A percentile compares a stretch with the other conserved stretches of the same genome.
These are phyloP conservation scores for Agelaius tricolor DNA, from an alignment of 2,113 vertebrate species.

Conservation along the genomic window DNA sequence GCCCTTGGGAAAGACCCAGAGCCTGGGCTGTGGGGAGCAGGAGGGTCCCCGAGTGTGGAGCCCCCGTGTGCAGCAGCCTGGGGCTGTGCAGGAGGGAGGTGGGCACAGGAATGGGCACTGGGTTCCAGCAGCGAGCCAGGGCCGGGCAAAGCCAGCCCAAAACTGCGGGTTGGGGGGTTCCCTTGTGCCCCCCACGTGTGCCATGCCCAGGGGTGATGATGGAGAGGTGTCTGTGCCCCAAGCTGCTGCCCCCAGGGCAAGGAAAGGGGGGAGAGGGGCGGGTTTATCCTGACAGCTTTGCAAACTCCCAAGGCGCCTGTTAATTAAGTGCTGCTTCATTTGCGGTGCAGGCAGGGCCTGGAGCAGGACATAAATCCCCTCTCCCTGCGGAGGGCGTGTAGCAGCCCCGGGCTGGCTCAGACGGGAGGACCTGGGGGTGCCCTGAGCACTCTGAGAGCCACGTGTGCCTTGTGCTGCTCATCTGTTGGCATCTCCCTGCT, in stretches of 20 bases:
- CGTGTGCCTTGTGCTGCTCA: accelerated
- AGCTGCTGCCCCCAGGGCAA: background rate
- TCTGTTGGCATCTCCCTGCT: background rate
- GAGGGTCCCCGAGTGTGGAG: background rate
- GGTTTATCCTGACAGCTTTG: background rate
- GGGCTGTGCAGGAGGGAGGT: background rate
- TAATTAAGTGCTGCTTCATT: conserved; percentile 36
- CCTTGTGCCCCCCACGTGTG: accelerated
- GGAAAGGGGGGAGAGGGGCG: background rate
- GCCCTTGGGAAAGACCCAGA: background rate
- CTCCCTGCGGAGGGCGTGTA: background rate
- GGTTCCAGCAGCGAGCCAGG: accelerated
- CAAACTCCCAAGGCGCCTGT: background rate
- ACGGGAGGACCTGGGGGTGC: background rate
- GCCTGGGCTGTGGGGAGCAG: background rate
- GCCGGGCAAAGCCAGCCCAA: background rate
- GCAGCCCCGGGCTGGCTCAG: background rate
- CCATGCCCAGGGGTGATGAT: accelerated
- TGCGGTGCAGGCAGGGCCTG: background rate
- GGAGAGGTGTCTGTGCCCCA: background rate
- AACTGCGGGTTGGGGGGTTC: accelerated
- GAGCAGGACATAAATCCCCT: background rate
- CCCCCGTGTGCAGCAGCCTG: accelerated
- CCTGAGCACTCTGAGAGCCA: background rate
- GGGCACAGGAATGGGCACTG: accelerated